Percentiles rank a stretch among this genome's conserved stretches.
Evolutionary conservation across 2,113 vertebrate species (phyloP).

Genomic region (Antennarius striatus): DNA sequence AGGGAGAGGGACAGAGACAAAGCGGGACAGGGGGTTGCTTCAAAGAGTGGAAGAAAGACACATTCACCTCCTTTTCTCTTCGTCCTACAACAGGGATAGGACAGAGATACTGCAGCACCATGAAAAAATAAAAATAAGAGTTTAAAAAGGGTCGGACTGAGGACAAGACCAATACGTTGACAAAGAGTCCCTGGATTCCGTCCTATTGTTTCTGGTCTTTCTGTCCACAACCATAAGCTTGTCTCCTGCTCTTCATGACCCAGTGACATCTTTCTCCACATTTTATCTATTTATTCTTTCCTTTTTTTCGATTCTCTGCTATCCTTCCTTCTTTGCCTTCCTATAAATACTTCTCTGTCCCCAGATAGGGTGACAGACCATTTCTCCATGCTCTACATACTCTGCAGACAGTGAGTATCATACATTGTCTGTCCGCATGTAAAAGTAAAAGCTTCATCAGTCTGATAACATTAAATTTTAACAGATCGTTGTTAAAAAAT

Average conservation of each 20-base stretch:
- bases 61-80: not conserved
- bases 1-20: slow-evolving; percentile 8
- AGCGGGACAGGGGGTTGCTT: slow-evolving; percentile 15
- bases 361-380: slow-evolving; percentile 43
- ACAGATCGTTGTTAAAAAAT: not conserved
- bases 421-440: slow-evolving; percentile 8
- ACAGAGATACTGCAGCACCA: not conserved
- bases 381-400: slow-evolving; percentile 52
- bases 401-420: slow-evolving; percentile 41
- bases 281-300: not conserved
- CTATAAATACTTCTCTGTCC: slow-evolving; percentile 50
- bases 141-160: not conserved
- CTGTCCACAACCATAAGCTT: slow-evolving; percentile 1
- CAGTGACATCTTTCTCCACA: not conserved
- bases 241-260: slow-evolving; percentile 1
- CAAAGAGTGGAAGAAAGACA: slow-evolving; percentile 8
- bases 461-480: not conserved
- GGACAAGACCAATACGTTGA: not conserved
- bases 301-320: not conserved
- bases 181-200: not conserved
- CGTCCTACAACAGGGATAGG: too few relatives aligned
- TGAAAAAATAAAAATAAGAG: not conserved
- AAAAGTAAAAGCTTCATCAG: slow-evolving; percentile 4
- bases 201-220: not conserved
- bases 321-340: slow-evolving; percentile 7